These are phyloP conservation scores for Trissolcus japonicus DNA, from an alignment of 2,888 invertebrate species.

Conservation along the genomic window DNA sequence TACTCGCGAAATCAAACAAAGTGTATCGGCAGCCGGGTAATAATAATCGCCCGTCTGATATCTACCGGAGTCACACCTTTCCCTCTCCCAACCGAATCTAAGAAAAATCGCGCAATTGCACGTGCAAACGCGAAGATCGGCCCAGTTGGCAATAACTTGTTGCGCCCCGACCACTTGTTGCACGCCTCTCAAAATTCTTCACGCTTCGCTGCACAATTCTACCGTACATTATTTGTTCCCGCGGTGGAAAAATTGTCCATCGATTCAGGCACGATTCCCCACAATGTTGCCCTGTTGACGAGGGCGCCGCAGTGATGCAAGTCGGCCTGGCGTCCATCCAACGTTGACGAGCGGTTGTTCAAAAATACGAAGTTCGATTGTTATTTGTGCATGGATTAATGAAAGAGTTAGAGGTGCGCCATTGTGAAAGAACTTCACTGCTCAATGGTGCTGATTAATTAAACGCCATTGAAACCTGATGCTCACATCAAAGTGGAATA, in stretches of 20 bases:
- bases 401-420: slow-evolving; percentile 38
- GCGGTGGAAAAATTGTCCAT: slow-evolving; percentile 58
- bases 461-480: slow-evolving; percentile 68
- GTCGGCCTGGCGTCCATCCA: slow-evolving; percentile 35
- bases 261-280: slow-evolving; percentile 22
- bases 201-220: slow-evolving; percentile 70
- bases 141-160: slow-evolving; percentile 68
- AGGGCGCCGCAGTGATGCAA: slow-evolving; percentile 16
- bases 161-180: slow-evolving; percentile 73
- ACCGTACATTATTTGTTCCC: slow-evolving; percentile 68
- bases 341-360: slow-evolving; percentile 1
- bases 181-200: slow-evolving; percentile 72
- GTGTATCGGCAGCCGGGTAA: slow-evolving; percentile 1
- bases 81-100: background rate
- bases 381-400: slow-evolving; percentile 22
- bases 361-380: slow-evolving; percentile 38
- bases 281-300: slow-evolving; percentile 60
- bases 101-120: slow-evolving; percentile 12
- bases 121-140: slow-evolving; percentile 33
- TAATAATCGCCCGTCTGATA: background rate
- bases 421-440: slow-evolving; percentile 62
- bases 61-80: background rate
- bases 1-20: background rate
- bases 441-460: slow-evolving; percentile 64
- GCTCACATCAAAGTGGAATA: slow-evolving; percentile 70